Percentiles rank a stretch among this genome's conserved stretches.
Evolutionary conservation across 2,113 vertebrate genomes (phyloP).

Genomic region (Eurystomus gularis): DNA sequence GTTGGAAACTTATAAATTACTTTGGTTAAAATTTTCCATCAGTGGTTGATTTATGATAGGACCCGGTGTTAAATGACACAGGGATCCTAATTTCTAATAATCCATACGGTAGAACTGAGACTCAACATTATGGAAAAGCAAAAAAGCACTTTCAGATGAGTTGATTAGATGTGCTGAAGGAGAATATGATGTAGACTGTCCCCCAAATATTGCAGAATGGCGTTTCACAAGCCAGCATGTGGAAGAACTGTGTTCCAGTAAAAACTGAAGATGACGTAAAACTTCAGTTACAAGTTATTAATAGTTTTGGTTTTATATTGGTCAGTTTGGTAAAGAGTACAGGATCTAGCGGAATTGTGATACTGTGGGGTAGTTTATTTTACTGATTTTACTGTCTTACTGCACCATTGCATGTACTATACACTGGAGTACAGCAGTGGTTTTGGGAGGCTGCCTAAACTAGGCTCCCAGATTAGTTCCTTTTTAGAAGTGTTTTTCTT

Average conservation of each 20-base stretch:
- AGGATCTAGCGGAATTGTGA: background rate
- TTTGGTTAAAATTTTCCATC: slow-evolving; percentile 35
- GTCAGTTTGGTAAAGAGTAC: background rate
- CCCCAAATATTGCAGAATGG: background rate
- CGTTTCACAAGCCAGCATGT: background rate
- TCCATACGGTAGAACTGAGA: background rate
- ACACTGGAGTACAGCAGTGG: background rate
- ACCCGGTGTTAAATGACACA: background rate
- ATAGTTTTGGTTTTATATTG: background rate
- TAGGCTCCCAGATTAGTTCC: background rate
- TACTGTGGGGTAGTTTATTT: background rate
- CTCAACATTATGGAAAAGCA: background rate
- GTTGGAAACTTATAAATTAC: slow-evolving; percentile 55
- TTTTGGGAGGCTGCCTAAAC: background rate
- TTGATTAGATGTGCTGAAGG: background rate
- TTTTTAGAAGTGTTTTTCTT: background rate
- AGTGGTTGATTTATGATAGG: slow-evolving; percentile 46
- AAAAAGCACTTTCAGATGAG: background rate
- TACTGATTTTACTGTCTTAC: background rate
- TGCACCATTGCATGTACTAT: background rate
- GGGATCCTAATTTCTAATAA: slow-evolving; percentile 26
- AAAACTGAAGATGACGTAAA: background rate
- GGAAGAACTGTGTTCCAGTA: background rate
- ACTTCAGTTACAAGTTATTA: background rate
- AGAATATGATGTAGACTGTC: background rate